A percentile compares a stretch with the other conserved stretches of the same genome.
Evolutionary conservation across 2,113 vertebrate genomes (phyloP).

Genomic region (Lepisosteus oculatus): DNA sequence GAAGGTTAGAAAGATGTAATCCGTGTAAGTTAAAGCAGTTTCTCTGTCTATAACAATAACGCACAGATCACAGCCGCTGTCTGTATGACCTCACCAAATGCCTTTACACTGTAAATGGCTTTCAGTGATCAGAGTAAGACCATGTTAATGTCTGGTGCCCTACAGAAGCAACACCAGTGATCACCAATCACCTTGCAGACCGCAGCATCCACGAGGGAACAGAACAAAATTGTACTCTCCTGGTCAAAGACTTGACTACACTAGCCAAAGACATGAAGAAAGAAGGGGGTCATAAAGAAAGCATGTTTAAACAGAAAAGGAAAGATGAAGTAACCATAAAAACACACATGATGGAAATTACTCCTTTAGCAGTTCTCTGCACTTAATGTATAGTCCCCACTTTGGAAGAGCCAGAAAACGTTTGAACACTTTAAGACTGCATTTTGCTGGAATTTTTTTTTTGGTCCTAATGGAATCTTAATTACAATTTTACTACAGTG

Average conservation of each 20-base stretch:
- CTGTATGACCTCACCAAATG: too few relatives aligned
- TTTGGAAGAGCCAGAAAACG: slow-evolving; percentile 6
- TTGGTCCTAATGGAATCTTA: slow-evolving; percentile 8
- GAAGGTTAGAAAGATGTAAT: too few relatives aligned
- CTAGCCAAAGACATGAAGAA: too few relatives aligned
- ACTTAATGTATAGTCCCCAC: neutral
- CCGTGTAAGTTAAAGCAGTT: too few relatives aligned
- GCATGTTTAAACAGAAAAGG: slow-evolving; percentile 19
- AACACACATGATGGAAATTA: neutral
- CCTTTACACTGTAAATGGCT: too few relatives aligned
- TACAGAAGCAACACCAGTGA: slow-evolving; percentile 5
- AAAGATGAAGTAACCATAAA: slow-evolving; percentile 15
- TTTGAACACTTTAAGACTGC: neutral
- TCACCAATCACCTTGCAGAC: slow-evolving; percentile 18
- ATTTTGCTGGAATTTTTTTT: slow-evolving; percentile 1
- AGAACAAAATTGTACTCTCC: slow-evolving; percentile 29
- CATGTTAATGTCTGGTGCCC: slow-evolving; percentile 5
- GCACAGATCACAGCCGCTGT: too few relatives aligned
- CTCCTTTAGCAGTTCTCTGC: neutral
- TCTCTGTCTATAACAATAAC: too few relatives aligned
- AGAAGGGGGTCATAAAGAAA: too few relatives aligned
- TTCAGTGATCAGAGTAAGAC: neutral
- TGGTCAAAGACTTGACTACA: slow-evolving; percentile 14
- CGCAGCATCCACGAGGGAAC: slow-evolving; percentile 24
- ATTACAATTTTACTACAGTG: slow-evolving; percentile 1